A percentile compares a stretch with the other conserved stretches of the same genome.
Conservation (phyloP, 2,888 invertebrate genomes). For the Nebria salina region DNA sequence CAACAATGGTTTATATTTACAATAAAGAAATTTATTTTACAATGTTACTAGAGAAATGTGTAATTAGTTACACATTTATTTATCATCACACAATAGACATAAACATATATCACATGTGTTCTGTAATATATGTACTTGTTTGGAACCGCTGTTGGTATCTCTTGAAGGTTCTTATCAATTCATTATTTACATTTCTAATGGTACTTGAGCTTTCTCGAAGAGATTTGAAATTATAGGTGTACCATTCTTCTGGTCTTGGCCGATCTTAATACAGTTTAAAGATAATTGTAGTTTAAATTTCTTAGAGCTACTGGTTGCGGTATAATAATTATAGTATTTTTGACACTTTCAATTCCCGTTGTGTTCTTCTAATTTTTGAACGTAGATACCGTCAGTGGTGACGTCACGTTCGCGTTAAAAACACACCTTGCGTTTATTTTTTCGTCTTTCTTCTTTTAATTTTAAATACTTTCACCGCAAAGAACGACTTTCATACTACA, state of each 20-base stretch:
- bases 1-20: no score
- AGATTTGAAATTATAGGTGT: neutral
- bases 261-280: neutral
- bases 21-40: no score
- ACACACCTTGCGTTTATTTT: neutral
- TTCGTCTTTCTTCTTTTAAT: neutral
- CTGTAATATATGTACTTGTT: neutral
- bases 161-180: neutral
- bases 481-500: conserved; percentile 34
- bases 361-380: neutral
- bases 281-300: neutral
- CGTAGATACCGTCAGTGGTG: neutral
- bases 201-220: neutral
- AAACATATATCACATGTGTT: neutral
- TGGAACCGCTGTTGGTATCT: neutral
- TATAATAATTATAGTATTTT: neutral
- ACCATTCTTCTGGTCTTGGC: neutral
- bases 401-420: neutral
- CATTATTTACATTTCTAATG: conserved; percentile 1
- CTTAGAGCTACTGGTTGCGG: neutral
- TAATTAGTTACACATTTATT: no score
- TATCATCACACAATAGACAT: no score
- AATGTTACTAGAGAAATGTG: no score
- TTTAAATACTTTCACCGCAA: conserved; percentile 20
- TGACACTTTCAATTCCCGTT: neutral